Evolutionary conservation across 2,797 vertebrate genomes (phyloP), one percentile per base, ranked within the genome.

Genomic region (Garrulus glandarius): DNA sequence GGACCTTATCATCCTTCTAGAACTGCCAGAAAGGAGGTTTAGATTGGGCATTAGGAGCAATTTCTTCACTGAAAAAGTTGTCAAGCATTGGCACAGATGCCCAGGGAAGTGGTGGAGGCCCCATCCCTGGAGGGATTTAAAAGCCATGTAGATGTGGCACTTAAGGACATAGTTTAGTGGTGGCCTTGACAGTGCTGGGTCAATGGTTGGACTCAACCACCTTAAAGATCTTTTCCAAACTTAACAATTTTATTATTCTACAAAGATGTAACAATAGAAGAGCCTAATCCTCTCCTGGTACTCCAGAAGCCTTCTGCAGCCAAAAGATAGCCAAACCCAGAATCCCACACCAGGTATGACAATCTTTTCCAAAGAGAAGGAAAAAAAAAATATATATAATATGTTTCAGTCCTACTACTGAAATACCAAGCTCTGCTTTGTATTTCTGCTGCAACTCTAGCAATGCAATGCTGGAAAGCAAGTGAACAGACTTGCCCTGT

Each of bases 331-430:
- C 15, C 13, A 50, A 87, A 88, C 1, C 8, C 49, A 81, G 77
- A 60, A 84, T 41, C 11, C 21, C 56, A 55, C 39, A 65, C 12
- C 4, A 65, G 15, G 26, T 29, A 72, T 11, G 30, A 59, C 12
- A 32, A 61, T 34, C 32, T 44, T 67, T 22, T 37, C 60, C 36
- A 50, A 43, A 47, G 2, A 60, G 41, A 59, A 56, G 8, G 4
- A 3, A 21, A 12, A 63, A 57, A 50, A 6, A 3, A 8, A 16
- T 1, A 26, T 15, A 24, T 14, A 0, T 6, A 41, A 4, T 18
- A 39, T 6, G 18, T 24, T 84, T 67, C 67, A 79, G 26, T 36
- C 22, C 49, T 27, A 11, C 26, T 65, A 69, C 27, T 47, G 13
- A 71, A 84, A 79, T 5, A 75, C 3, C 36, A 69, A 70, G 39